Conservation (phyloP, 2,797 vertebrate genomes). For the Sebastiscus albofasciatus region DNA sequence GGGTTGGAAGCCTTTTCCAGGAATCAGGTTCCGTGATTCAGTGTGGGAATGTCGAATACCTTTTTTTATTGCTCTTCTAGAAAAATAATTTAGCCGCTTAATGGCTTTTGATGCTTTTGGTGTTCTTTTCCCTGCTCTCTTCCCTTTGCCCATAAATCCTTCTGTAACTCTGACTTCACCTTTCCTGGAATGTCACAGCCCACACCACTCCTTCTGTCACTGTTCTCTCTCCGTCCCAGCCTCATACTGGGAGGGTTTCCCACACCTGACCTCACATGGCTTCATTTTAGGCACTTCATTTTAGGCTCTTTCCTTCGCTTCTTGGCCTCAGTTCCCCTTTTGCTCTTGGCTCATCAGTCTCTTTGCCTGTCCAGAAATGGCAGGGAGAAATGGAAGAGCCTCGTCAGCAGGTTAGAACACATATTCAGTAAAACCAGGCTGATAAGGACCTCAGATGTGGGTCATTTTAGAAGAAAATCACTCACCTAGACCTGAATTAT, state of each 20-base stretch:
- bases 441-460: conserved; percentile 36
- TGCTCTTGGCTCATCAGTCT: conserved; percentile 23
- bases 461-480: conserved; percentile 64
- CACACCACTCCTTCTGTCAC: conserved; percentile 27
- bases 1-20: conserved; percentile 54
- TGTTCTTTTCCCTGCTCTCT: conserved; percentile 24
- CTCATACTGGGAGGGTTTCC: conserved; percentile 47
- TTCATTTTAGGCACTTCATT: conserved; percentile 27
- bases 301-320: conserved; percentile 23
- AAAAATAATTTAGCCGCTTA: conserved; percentile 52
- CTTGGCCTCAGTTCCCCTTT: conserved; percentile 28
- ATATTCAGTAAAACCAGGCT: conserved; percentile 49
- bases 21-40: conserved; percentile 52
- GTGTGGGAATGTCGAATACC: conserved; percentile 50
- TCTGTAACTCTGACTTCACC: conserved; percentile 53
- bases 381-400: conserved; percentile 45
- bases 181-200: conserved; percentile 48
- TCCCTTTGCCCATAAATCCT: conserved; percentile 37
- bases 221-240: conserved; percentile 11
- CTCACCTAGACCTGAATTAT: conserved; percentile 46
- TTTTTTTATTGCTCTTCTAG: conserved; percentile 63
- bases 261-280: conserved; percentile 60
- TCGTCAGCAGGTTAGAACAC: conserved; percentile 58
- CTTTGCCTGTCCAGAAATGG: conserved; percentile 38
- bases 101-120: conserved; percentile 49